Base-by-base conservation (phyloP, 2,113 vertebrate genomes). In the Gopherus flavomarginatus region DNA sequence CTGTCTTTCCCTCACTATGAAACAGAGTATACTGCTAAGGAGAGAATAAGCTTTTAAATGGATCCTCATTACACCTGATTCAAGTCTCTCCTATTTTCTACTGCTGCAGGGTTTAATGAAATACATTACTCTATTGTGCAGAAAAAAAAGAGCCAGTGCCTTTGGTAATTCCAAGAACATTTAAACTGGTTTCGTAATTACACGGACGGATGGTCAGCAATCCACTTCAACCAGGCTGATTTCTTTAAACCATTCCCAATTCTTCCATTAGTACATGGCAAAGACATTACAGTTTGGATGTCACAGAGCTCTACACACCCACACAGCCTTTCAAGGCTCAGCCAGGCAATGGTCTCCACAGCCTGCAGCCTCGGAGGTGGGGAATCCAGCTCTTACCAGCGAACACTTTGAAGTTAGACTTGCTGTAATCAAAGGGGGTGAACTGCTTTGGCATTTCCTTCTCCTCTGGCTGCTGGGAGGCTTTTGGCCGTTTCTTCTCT, bases 391-490 rank as follows among this genome's bases (percentile, higher is more conserved):
- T 54, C 98, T 96, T 97, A 99, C 99, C 99, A 75, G 99, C 97
- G 97, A 99, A 99, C 82, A 99, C 98, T 97, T 98, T 99, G 94
- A 99, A 98, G 96, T 99, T 98, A 6, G 99, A 99, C 94, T 99
- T 98, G 97, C 98, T 99, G 98, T 99, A 99, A 98, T 99, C 99
- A 3, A 99, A 99, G 5, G 99, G 99, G 14, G 98, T 99, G 54
- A 99, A 99, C 21, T 98, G 95, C 35, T 97, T 94, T 0, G 98
- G 53, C 1, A 93, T 38, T 9, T 97, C 97, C 3, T 95, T 91
- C 56, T 97, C 96, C 56, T 96, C 96, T 1, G 97, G 62, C 52
- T 98, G 98, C 95, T 98, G 98, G 27, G 96, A 78, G 10, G 84
- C 79, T 97, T 98, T 99, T 81, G 97, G 94, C 35, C 97, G 92